Evolutionary conservation across 2,113 vertebrate genomes (phyloP), one percentile per base, ranked within the genome.

Genomic region (Nothocercus julius): DNA sequence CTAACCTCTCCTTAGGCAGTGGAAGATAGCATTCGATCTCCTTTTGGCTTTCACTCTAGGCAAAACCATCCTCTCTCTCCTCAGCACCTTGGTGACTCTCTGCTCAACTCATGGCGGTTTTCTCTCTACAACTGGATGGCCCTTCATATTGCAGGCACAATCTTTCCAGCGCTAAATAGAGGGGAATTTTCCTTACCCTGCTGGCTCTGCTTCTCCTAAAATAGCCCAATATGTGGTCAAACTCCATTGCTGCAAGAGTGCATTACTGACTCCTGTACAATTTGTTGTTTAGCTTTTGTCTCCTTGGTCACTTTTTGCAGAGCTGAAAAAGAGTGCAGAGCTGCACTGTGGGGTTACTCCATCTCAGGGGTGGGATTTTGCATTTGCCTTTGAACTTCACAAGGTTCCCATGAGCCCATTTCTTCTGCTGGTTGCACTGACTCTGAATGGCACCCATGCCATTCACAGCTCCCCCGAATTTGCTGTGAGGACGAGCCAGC

Each of bases 401-500:
- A 21, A 90, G 25, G 14, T 22, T 74, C 27, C n/a, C 30, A 16
- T 16, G 7, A 74, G 76, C 20, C 5, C 4, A 13, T 74, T 86
- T 74, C 19, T 83, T 15, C n/a, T 66, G 40, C 11, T 67, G 67
- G 10, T 40, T 27, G 12, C 85, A 14, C 20, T 10, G 80, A 7
- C 0, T 3, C 3, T n/a, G 5, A 58, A 44, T 13, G 5, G 27
- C 53, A 83, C 2, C 36, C 2, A 3, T 13, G 24, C 8, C 36
- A 32, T 7, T 68, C 49, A 44, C 32, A 7, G 15, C 15, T 92
- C 54, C n/a, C 5, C 8, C 4, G 24, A 40, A 53, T 22, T 54
- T 34, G 58, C 7, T 25, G 54, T 11, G 10, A 81, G n/a, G 28
- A 44, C 10, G 16, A 86, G 15, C 20, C 64, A 74, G n/a, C 28